These are phyloP conservation scores for Delia radicum DNA, from an alignment of 1,140 invertebrate species.

Conservation along the genomic window DNA sequence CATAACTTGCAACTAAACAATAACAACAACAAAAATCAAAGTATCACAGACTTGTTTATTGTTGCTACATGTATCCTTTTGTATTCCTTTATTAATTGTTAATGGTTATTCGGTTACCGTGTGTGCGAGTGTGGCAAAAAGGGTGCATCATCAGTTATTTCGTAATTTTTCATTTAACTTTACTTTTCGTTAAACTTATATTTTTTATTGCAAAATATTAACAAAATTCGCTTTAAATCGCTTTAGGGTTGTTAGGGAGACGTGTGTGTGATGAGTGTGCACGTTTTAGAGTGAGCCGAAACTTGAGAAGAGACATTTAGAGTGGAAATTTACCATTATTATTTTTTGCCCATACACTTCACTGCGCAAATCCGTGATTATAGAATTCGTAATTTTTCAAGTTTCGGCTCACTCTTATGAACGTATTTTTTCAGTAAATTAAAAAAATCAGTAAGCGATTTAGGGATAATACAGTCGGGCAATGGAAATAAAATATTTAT, in stretches of 20 bases:
- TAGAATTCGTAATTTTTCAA: too few species aligned
- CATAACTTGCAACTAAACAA: background rate
- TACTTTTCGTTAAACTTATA: background rate
- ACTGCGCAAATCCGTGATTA: too few species aligned
- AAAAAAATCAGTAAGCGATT: too few species aligned
- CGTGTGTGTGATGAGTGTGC: background rate
- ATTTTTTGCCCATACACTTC: too few species aligned
- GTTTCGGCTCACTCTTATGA: too few species aligned
- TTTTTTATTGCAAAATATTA: background rate
- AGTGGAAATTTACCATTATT: too few species aligned
- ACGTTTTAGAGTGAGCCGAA: too few species aligned
- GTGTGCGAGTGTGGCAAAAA: background rate
- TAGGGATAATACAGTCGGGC: too few species aligned
- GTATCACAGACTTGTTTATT: background rate
- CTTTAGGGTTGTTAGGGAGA: background rate
- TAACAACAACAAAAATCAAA: background rate
- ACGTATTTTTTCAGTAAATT: too few species aligned
- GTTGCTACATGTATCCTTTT: background rate
- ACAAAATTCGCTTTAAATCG: background rate
- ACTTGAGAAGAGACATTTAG: too few species aligned
- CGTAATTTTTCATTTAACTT: slow-evolving; percentile 20
- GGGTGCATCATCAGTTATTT: slow-evolving; percentile 3
- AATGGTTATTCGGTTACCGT: background rate
- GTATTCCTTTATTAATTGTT: slow-evolving; percentile 10
- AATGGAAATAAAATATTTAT: too few species aligned